Evolutionary conservation across 2,113 vertebrate species (phyloP), one percentile per base, ranked within the genome.

Genomic region (Bubalus kerabau): DNA sequence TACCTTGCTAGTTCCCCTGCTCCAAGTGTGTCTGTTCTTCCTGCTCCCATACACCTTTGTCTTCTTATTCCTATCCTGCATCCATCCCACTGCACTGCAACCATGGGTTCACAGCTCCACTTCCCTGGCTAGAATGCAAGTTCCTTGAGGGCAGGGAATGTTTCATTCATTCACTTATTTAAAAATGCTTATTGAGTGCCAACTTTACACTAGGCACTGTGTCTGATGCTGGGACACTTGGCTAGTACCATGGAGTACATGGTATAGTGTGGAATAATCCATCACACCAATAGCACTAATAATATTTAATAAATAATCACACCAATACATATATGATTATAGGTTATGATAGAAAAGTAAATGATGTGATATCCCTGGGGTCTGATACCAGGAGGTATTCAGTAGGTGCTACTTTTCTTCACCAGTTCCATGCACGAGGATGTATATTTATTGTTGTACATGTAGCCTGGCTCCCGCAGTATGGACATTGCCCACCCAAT

Each of bases 401-500:
- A 28, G 2, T 17, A 85, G 57, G 26, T 48, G n/a, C 40, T 82
- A 2, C 5, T 62, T 76, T 24, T 60, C 13, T 24, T 3, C 13
- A 32, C 54, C 52, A 7, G 50, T 36, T 43, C 26, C 9, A 30
- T 36, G 80, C 85, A 16, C 14, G 14, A 46, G 50, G 67, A 17
- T 60, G 15, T 12, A 3, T 28, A 26, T 28, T 54, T 78, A 30
- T 24, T 36, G 62, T 10, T 95, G 28, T 46, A n/a, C 57, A 78
- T 57, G 36, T 11, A 36, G 36, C 0, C 0, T n/a, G 48, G 24
- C n/a, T 24, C 28, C 16, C 36, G 36, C 16, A 12, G 59, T n/a
- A n/a, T n/a, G 16, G 26, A 4, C 2, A 36, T 6, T 13, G 36
- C 40, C 71, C 40, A 30, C 15, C 3, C 2, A 0, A 10, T 2